Percentiles rank a stretch among this genome's conserved stretches.
Conservation (phyloP, 92 coral and sea anemone species). For the Isaurus tuberculatus region DNA sequence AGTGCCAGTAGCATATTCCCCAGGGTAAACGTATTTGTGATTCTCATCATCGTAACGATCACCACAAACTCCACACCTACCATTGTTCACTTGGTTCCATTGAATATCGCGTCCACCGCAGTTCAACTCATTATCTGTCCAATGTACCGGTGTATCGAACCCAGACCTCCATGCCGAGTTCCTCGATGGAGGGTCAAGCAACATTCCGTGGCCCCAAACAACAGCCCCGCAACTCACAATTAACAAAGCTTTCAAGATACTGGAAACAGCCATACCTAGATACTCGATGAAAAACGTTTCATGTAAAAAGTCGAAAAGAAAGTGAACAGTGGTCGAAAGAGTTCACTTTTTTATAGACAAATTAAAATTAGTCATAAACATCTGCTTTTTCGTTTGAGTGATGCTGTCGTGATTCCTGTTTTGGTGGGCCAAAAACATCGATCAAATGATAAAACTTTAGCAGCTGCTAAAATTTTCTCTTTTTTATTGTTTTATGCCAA, state of each 20-base stretch:
- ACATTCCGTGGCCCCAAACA: slow-evolving; percentile 35
- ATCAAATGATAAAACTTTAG: background rate
- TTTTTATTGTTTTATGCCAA: too few species aligned
- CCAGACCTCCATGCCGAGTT: slow-evolving; percentile 45
- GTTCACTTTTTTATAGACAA: background rate
- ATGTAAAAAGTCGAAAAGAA: background rate
- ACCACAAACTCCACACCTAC: slow-evolving; percentile 58
- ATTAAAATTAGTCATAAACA: background rate
- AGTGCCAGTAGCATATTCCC: slow-evolving; percentile 33
- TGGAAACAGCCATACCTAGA: background rate
- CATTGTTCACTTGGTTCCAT: slow-evolving; percentile 26
- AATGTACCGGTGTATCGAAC: background rate
- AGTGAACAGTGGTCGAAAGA: background rate
- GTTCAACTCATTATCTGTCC: slow-evolving; percentile 45
- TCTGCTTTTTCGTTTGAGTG: background rate
- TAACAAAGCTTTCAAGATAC: background rate
- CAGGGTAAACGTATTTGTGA: slow-evolving; percentile 4
- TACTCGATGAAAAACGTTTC: background rate
- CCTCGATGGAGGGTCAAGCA: slow-evolving; percentile 30
- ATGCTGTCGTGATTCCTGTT: background rate
- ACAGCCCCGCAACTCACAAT: background rate
- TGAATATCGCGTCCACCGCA: slow-evolving; percentile 28
- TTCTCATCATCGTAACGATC: slow-evolving; percentile 19
- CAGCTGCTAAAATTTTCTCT: too few species aligned
- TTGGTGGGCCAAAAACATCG: background rate